These are phyloP conservation scores for Aporrectodea caliginosa DNA, from an alignment of 1,140 invertebrate species.

Conservation along the genomic window DNA sequence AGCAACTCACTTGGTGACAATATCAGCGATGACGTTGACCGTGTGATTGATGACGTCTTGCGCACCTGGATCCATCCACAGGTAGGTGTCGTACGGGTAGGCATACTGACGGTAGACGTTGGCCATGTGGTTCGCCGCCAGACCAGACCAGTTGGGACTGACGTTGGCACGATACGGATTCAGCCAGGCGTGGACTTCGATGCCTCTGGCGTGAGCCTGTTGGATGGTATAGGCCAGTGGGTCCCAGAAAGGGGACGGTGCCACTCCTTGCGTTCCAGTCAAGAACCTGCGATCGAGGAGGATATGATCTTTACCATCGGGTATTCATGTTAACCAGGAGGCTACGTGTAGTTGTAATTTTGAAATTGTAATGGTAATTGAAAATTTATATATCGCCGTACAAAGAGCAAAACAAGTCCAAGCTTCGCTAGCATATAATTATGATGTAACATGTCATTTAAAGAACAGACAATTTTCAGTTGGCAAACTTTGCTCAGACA, in stretches of 20 bases:
- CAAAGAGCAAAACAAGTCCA: too few relatives aligned
- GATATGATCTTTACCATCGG: too few relatives aligned
- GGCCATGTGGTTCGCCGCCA: conserved; percentile 46
- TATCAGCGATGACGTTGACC: conserved; percentile 42
- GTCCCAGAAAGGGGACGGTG: conserved; percentile 44
- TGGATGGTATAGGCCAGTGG: conserved; percentile 42
- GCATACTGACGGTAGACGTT: conserved; percentile 40
- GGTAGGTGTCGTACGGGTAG: conserved; percentile 40
- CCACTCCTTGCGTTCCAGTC: conserved; percentile 46
- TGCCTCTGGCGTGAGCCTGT: conserved; percentile 41
- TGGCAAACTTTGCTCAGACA: too few relatives aligned
- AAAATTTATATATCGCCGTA: too few relatives aligned
- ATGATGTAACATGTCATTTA: too few relatives aligned
- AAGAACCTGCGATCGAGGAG: too few relatives aligned
- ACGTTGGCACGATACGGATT: conserved; percentile 44
- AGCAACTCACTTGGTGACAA: conserved; percentile 33
- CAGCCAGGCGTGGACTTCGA: conserved; percentile 52
- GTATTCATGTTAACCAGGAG: too few relatives aligned
- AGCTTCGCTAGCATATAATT: too few relatives aligned
- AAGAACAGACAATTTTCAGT: too few relatives aligned
- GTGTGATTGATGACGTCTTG: conserved; percentile 38
- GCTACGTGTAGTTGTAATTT: too few relatives aligned
- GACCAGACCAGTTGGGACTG: conserved; percentile 35
- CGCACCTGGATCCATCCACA: conserved; percentile 50
- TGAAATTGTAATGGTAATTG: too few relatives aligned